phyloP scores from a whole-genome alignment of 2,797 vertebrate species.

The Mormyrus hasselquistii region DNA sequence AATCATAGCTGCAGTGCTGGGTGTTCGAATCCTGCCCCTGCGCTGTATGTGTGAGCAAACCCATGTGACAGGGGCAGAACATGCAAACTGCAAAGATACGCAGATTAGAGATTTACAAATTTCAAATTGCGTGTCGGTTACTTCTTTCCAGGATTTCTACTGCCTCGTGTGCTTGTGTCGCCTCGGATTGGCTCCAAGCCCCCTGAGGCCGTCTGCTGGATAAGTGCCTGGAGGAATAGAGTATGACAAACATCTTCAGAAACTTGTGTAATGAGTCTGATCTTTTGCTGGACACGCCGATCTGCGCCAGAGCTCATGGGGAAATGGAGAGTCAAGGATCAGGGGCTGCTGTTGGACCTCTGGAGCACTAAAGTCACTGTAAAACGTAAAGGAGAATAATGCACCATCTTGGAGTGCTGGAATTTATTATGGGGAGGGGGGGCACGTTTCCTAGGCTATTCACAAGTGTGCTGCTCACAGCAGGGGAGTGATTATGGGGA shows the following conservation, averaged over 20 bases:
- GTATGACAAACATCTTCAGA: background rate
- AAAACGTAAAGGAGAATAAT: background rate
- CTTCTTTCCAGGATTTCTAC: background rate
- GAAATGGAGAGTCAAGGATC: background rate
- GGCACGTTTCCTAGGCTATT: background rate
- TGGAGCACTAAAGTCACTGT: background rate
- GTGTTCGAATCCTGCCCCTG: background rate
- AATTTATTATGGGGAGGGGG: background rate
- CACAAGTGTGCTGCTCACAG: background rate
- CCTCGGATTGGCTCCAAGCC: background rate
- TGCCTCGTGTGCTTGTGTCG: background rate
- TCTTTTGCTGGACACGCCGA: background rate
- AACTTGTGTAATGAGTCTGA: background rate
- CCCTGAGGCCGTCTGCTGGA: background rate
- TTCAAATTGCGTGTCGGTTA: background rate
- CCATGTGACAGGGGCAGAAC: background rate
- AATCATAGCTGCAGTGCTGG: background rate
- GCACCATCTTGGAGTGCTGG: background rate
- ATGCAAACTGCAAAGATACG: background rate
- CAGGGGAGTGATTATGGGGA: background rate
- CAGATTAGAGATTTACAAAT: background rate
- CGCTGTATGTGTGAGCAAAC: background rate
- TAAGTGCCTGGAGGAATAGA: background rate
- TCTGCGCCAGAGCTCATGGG: background rate
- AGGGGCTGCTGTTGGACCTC: background rate